phyloP scores from a whole-genome alignment of 1,140 invertebrate species.

The Drosophila varians region DNA sequence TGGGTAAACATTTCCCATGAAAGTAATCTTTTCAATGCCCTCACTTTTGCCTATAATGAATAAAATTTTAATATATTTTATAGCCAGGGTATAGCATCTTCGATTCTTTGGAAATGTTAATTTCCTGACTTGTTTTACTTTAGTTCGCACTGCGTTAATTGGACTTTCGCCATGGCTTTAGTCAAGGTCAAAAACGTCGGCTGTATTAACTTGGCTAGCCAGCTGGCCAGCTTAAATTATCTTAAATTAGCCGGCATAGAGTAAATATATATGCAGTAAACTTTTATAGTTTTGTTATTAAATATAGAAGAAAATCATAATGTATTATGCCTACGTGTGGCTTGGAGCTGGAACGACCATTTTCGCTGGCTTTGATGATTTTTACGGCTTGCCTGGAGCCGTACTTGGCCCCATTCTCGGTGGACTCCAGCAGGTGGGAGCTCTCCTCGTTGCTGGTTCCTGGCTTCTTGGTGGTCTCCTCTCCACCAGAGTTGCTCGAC shows the following conservation, averaged over 20 bases:
- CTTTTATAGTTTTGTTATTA: too few species aligned
- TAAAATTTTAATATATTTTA: not conserved
- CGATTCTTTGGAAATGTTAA: not conserved
- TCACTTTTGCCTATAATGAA: not conserved
- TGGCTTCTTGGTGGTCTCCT: constrained; percentile 49
- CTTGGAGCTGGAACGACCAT: constrained; percentile 40
- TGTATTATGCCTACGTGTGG: constrained; percentile 54
- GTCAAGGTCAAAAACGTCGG: constrained; percentile 52
- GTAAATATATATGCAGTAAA: too few species aligned
- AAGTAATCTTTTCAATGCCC: not conserved
- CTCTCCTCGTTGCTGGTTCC: constrained; percentile 71
- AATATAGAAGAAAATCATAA: constrained; percentile 1
- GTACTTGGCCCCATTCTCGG: constrained; percentile 74
- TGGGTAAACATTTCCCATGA: constrained; percentile 1
- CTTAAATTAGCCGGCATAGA: constrained; percentile 14
- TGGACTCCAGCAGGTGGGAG: constrained; percentile 77
- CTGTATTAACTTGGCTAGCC: constrained; percentile 32
- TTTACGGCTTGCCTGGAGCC: constrained; percentile 79
- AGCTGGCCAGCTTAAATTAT: constrained; percentile 14
- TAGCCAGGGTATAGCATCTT: constrained; percentile 6
- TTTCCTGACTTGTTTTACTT: constrained; percentile 16
- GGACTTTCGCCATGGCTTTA: constrained; percentile 21
- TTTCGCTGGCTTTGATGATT: constrained; percentile 64
- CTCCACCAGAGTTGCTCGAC: constrained; percentile 62
- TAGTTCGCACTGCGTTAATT: constrained; percentile 50